These are phyloP conservation scores for Hiodon tergisus DNA, from an alignment of 2,113 vertebrate species.

Conservation along the genomic window DNA sequence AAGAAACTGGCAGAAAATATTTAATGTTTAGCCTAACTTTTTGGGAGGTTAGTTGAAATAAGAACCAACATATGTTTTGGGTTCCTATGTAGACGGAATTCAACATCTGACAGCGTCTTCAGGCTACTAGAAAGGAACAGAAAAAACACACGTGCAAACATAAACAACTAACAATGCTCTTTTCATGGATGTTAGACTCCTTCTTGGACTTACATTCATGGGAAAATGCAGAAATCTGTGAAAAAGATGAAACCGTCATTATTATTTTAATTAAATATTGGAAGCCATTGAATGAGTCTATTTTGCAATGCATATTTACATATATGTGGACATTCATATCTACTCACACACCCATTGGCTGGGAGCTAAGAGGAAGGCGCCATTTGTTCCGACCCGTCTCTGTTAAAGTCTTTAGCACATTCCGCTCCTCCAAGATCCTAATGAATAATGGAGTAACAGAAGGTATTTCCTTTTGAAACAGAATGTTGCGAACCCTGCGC, in stretches of 20 bases:
- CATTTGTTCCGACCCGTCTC: slow-evolving; percentile 43
- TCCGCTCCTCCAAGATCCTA: slow-evolving; percentile 44
- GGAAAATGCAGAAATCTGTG: background rate
- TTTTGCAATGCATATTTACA: slow-evolving; percentile 23
- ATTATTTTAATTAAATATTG: background rate
- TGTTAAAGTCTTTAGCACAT: slow-evolving; percentile 59
- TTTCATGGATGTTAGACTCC: background rate
- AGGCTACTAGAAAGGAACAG: no score
- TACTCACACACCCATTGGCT: slow-evolving; percentile 37
- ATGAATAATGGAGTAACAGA: slow-evolving; percentile 62
- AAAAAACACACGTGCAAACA: no score
- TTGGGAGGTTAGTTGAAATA: no score
- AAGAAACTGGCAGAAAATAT: no score
- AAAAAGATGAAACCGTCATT: background rate
- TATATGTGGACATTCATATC: slow-evolving; percentile 43
- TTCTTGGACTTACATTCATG: background rate
- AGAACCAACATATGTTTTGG: no score
- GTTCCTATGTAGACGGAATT: no score
- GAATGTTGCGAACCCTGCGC: slow-evolving; percentile 59
- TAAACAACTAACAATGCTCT: background rate
- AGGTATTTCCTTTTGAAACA: slow-evolving; percentile 60
- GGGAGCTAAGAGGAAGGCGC: slow-evolving; percentile 41
- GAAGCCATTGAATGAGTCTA: background rate
- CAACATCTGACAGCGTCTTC: no score
- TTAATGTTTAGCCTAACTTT: no score